Base-by-base conservation (phyloP, 2,113 vertebrate species). In the Muntiacus reevesi region DNA sequence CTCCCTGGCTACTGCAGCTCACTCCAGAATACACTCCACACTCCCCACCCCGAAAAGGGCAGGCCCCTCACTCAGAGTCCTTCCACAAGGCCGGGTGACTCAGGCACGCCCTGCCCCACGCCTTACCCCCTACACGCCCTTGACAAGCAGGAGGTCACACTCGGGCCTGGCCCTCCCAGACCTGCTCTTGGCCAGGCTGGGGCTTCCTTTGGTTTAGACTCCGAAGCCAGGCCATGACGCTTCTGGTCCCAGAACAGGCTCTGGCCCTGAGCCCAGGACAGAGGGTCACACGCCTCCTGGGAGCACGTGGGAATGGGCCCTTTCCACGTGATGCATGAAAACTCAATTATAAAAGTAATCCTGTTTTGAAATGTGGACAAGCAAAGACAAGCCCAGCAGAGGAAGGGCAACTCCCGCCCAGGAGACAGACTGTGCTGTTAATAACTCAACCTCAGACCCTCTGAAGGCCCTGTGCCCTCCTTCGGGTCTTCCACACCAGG, bases 261-360 rank as follows among this genome's bases (percentile, higher is more conserved):
- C 93, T 98, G 98, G 97, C 97, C 87, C 43, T 23, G 19, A 59
- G 98, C 97, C 97, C 76, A 94, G 96, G 91, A 95, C 96, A 87
- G 16, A 8, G 21, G 91, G 96, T 95, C 96, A 93, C 93, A 43
- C 0, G 55, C 83, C 94, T 96, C 89, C 85, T 33, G 47, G 85
- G 78, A 95, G 52, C 89, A 97, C 27, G 1, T 45, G 87, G 67
- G 9, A 91, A 76, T 52, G 83, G 79, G 96, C 64, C 67, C 28
- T 95, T 96, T 82, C 97, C 97, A 40, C 11, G 93, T 64, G 93
- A 89, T 45, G 55, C 19, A 7, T 5, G 57, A 86, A 97, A 83
- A 55, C 57, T 45, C 87, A 40, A 0, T 92, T 79, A 89, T 23
- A 33, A 83, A 96, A 12, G 36, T 19, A 40, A 87, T 57, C 93